phyloP scores from a whole-genome alignment of 2,797 vertebrate genomes.

The Sebastes kiyomatsui region DNA sequence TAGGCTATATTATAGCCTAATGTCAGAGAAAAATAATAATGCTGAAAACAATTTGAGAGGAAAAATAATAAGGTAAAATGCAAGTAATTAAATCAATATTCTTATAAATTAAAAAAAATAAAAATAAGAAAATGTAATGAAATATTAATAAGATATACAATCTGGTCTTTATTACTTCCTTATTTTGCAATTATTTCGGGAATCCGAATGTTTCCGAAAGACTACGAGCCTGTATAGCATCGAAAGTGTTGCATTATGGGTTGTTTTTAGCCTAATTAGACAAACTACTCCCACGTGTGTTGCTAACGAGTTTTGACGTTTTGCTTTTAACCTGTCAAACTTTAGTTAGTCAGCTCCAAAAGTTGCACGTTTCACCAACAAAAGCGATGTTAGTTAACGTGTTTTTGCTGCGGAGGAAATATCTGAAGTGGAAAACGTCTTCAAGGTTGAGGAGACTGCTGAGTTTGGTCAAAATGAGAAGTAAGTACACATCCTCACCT shows the following conservation, averaged over 20 bases:
- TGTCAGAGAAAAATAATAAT: neutral
- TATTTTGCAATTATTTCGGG: neutral
- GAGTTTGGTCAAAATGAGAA: neutral
- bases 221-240: neutral
- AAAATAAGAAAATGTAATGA: neutral
- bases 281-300: neutral
- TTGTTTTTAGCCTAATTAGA: neutral
- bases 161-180: neutral
- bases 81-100: neutral
- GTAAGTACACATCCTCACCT: neutral
- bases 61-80: neutral
- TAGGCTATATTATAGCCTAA: no score
- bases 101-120: neutral
- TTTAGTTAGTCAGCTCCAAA: neutral
- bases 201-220: neutral
- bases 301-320: no score
- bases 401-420: neutral
- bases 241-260: neutral
- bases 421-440: neutral
- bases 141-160: neutral
- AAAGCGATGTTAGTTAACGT: neutral
- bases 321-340: neutral
- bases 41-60: neutral
- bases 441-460: neutral
- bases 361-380: neutral